A percentile compares a stretch with the other conserved stretches of the same genome.
These are phyloP conservation scores for Tangara arthus DNA, from an alignment of 2,797 vertebrate genomes.

Conservation along the genomic window DNA sequence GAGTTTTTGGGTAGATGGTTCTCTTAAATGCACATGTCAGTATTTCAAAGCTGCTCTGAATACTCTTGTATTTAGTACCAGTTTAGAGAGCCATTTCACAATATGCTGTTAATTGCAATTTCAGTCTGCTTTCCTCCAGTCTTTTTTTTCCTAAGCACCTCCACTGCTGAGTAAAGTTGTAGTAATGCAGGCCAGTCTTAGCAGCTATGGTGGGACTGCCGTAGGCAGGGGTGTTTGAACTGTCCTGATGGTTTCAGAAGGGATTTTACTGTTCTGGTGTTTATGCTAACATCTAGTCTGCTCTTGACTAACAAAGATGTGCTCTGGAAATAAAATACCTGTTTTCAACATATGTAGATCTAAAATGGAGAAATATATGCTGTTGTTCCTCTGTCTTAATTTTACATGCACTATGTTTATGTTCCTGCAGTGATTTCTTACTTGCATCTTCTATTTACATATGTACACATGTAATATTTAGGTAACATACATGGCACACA, in stretches of 20 bases:
- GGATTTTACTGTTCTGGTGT: neutral
- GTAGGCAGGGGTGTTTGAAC: neutral
- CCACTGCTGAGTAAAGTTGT: neutral
- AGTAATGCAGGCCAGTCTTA: neutral
- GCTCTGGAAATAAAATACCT: neutral
- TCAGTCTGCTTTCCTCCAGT: neutral
- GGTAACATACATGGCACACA: neutral
- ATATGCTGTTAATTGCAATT: neutral
- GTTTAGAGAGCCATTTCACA: neutral
- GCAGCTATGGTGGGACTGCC: neutral
- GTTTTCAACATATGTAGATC: neutral
- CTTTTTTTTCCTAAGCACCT: neutral
- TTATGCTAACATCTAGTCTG: neutral
- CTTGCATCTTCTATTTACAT: rapidly evolving
- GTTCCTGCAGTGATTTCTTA: neutral
- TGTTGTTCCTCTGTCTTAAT: neutral
- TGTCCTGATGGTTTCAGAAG: neutral
- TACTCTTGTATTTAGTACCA: neutral
- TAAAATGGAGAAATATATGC: neutral
- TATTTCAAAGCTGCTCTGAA: neutral
- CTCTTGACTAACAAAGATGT: neutral
- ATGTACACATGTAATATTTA: neutral
- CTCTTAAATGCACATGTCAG: neutral
- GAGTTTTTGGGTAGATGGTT: conserved; percentile 6
- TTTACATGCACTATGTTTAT: neutral